Evolutionary conservation across 2,888 invertebrate genomes (phyloP), one percentile per base, ranked within the genome.

Genomic region (Dione vanillae): DNA sequence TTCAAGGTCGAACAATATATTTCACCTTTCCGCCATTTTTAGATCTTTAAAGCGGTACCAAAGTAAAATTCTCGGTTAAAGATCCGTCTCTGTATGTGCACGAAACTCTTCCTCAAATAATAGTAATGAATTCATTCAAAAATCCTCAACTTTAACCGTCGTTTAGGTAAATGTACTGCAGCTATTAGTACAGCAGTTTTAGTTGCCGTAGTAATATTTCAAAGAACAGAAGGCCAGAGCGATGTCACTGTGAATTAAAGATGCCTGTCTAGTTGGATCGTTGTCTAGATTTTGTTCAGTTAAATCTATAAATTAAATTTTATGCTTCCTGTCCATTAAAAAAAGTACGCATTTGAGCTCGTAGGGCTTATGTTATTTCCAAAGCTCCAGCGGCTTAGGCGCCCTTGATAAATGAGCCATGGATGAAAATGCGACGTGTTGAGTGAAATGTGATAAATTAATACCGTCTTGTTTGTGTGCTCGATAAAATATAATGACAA

Each of bases 381-480:
- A 64, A 64, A 64, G 49, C 49, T 49, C 37, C 12, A 64, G 49
- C 43, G 43, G 43, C 49, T 64, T 64, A 64, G 19, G 49, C 37
- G 49, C 37, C 14, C 49, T 40, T 64, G 64, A 64, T 49, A 64
- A 51, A 64, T 64, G 47, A 49, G 40, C 20, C 49, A 37, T 64
- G 47, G 35, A 49, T 40, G 49, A 64, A 64, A 37, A 19, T 37
- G 64, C 40, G 64, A 49, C 64, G 14, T 64, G 49, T 64, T 64
- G 49, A 49, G 64, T 49, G 47, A 49, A 64, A 51, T 64, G 49
- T 64, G 49, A 64, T 64, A 40, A 64, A 64, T 64, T 61, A 61
- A 35, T 45, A n/a, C 27, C n/a, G 11, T 35, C 45, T 61, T 35
- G 43, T n/a, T 64, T 62, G 14, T 49, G 14, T 20, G 49, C 16